Evolutionary conservation across 2,797 vertebrate species (phyloP), one percentile per base, ranked within the genome.

Genomic region (Acestrorhynchus altus): DNA sequence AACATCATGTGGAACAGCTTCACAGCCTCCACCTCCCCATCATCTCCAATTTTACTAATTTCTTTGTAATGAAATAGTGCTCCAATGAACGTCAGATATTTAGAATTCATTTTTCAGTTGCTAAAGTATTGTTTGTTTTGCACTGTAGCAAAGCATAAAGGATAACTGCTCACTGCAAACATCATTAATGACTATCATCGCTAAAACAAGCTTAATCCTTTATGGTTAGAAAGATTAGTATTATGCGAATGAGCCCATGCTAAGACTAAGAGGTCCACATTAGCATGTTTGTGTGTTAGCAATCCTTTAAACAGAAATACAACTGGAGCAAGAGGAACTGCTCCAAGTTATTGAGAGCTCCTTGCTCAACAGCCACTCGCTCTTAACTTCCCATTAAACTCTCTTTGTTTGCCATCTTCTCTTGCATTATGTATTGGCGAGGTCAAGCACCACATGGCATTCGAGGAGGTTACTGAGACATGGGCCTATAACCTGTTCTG

Each of bases 401-500:
- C 49, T 47, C 35, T 49, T 66, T 52, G 47, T 83, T 83, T 76
- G 67, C 71, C 69, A 51, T 67, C 64, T 49, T 44, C 18, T 73
- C 49, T 49, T 86, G 80, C 81, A 83, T 83, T 83, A 84, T 86
- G 78, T 63, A 84, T 83, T 42, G 42, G 64, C 64, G 64, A 46
- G 47, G 22, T 67, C 52, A 13, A 13, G 69, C 68, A 61, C 76
- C 51, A 66, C 69, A 49, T 44, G 15, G 35, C 63, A 74, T 78
- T 74, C 79, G 70, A 60, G 31, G 42, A 60, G 78, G 82, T 84
- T 74, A 79, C 18, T 1, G 56, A 57, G 74, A 46, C 67, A 39
- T 81, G 79, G 86, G 79, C 82, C 72, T 80, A 82, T 91, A 86
- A 91, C 91, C 91, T 90, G 87, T 92, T 91, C 88, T 80, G 42